Evolutionary conservation across 1,140 invertebrate species (phyloP).

Genomic region (Drosophila nebulosa): DNA sequence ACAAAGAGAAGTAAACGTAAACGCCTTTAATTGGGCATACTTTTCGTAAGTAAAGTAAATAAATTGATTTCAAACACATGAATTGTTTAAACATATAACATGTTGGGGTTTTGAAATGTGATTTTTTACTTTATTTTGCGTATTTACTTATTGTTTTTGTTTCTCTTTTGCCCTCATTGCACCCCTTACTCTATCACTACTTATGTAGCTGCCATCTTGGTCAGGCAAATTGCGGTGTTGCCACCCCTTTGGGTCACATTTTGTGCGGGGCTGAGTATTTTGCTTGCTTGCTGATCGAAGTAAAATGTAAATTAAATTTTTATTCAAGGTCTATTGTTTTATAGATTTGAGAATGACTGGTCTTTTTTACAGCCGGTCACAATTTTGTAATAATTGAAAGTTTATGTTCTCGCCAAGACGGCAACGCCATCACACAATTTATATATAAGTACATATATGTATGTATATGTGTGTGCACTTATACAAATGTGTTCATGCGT

Average conservation of each 20-base stretch:
- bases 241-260: slow-evolving; percentile 14
- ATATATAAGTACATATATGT: slow-evolving; percentile 5
- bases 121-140: slow-evolving; percentile 73
- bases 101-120: slow-evolving; percentile 49
- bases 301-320: background rate
- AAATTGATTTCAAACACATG: slow-evolving; percentile 58
- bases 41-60: slow-evolving; percentile 69
- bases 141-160: slow-evolving; percentile 52
- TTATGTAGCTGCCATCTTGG: slow-evolving; percentile 53
- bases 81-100: background rate
- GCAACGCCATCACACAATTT: background rate
- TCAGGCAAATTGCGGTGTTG: slow-evolving; percentile 23
- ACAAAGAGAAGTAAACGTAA: slow-evolving; percentile 25
- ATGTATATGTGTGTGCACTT: background rate
- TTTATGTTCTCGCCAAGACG: background rate
- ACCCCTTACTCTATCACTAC: slow-evolving; percentile 14
- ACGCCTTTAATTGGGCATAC: background rate
- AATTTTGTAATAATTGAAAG: slow-evolving; percentile 1
- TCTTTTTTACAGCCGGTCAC: background rate
- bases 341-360: background rate
- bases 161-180: background rate
- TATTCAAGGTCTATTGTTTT: background rate
- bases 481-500: background rate
- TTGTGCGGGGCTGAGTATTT: background rate
- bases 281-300: background rate